Evolutionary conservation across 1,140 invertebrate species (phyloP).

Genomic region (Oedothorax gibbosus): DNA sequence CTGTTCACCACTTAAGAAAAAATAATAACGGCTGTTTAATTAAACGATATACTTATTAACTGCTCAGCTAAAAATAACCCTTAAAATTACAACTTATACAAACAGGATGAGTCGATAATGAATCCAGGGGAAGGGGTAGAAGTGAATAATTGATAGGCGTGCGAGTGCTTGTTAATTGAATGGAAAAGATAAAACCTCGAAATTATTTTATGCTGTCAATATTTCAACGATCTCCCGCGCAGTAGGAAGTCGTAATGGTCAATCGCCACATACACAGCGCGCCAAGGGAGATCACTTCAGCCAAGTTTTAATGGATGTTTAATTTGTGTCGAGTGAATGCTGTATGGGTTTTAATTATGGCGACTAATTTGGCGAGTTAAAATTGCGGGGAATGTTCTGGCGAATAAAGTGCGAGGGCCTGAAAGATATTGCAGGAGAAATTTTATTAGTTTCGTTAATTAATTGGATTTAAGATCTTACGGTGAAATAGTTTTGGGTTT

Average conservation of each 20-base stretch:
- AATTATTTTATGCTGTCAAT: constrained; percentile 44
- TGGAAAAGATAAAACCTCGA: constrained; percentile 42
- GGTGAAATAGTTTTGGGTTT: no score
- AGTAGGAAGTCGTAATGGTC: not conserved
- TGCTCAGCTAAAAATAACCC: no score
- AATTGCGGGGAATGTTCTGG: not conserved
- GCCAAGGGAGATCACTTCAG: no score
- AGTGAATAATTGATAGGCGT: constrained; percentile 36
- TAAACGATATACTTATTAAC: no score
- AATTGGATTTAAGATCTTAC: no score
- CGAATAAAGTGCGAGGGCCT: not conserved
- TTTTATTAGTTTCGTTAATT: no score
- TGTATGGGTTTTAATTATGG: no score
- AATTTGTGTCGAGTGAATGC: not conserved
- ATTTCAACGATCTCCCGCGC: constrained; percentile 25
- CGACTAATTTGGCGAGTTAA: no score
- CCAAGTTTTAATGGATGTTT: constrained; percentile 13
- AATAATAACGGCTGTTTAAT: no score
- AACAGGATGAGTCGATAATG: constrained; percentile 28
- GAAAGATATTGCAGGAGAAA: no score
- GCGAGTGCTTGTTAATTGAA: constrained; percentile 44
- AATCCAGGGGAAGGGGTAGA: not conserved
- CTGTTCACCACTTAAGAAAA: no score
- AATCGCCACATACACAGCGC: not conserved
- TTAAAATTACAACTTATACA: no score